Evolutionary conservation across 2,888 invertebrate species (phyloP).

Genomic region (Erynnis tages): DNA sequence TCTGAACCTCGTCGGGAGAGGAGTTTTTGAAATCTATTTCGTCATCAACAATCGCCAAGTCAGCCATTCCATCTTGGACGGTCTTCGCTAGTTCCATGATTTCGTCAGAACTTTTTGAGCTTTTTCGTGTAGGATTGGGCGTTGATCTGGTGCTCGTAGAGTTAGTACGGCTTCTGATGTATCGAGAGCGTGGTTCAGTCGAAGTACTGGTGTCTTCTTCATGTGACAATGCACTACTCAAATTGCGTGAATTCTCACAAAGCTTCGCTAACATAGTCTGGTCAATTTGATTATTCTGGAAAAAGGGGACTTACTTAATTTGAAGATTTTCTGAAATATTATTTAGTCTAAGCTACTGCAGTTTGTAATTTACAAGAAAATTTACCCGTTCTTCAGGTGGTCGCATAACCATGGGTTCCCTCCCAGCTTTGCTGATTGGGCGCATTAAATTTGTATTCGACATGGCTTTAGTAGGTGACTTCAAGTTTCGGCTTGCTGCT

Average conservation of each 20-base stretch:
- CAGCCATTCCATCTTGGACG: slow-evolving; percentile 80
- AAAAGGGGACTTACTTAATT: too few species aligned
- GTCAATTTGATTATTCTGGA: slow-evolving; percentile 49
- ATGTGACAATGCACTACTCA: slow-evolving; percentile 65
- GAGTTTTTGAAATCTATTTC: slow-evolving; percentile 47
- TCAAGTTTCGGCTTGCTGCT: slow-evolving; percentile 52
- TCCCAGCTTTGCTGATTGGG: slow-evolving; percentile 44
- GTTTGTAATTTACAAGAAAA: background rate
- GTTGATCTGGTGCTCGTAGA: slow-evolving; percentile 58
- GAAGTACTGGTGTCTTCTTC: slow-evolving; percentile 69
- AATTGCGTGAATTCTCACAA: slow-evolving; percentile 62
- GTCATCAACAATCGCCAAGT: slow-evolving; percentile 64
- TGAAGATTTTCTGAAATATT: too few species aligned
- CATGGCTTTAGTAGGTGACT: slow-evolving; percentile 58
- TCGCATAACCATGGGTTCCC: slow-evolving; percentile 36
- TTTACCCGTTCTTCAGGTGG: slow-evolving; percentile 43
- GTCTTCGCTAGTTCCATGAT: slow-evolving; percentile 77
- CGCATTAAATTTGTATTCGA: slow-evolving; percentile 40
- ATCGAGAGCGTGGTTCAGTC: slow-evolving; percentile 59
- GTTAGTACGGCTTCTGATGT: slow-evolving; percentile 53
- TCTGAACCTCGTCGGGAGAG: slow-evolving; percentile 55
- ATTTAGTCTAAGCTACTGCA: too few species aligned
- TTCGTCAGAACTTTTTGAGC: slow-evolving; percentile 64
- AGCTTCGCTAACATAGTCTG: slow-evolving; percentile 58
- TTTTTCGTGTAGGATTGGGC: slow-evolving; percentile 55